Evolutionary conservation across 2,888 invertebrate genomes (phyloP), one percentile per base, ranked within the genome.

Genomic region (Lochmaea capreae): DNA sequence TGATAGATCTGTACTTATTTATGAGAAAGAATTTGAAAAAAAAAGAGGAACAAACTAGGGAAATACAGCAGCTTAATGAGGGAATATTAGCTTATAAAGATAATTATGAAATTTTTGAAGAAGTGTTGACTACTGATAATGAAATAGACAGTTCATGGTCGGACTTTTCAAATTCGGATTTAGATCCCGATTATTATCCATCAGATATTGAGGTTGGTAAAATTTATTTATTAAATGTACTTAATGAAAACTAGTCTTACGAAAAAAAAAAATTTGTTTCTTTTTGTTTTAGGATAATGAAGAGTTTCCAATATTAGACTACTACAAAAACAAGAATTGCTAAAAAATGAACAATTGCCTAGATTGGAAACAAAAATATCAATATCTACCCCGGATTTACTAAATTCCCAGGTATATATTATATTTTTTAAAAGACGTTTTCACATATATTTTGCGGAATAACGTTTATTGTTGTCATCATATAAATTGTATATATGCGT

Each of bases 71-170:
- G 49, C 49, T 49, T 49, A 49, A 49, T 49, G 49, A n/a, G 10
- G 49, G 49, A 49, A 49, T 49, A 49, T 49, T 49, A 49, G 49
- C 49, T 49, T 14, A 49, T 49, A 49, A 49, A 49, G 49, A 49
- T 49, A 49, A 49, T 49, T 49, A 49, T 49, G 46, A 49, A 49
- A 14, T 10, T 49, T 0, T 49, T 49, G 46, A 49, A 49, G 46
- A 49, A 49, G 46, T 49, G 46, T 49, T 49, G 46, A 49, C 12
- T 49, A 49, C 46, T 49, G 12, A 49, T 49, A 49, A 49, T 49
- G 14, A 49, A 14, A 49, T n/a, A 49, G 49, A 49, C 49, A 49
- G 12, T 49, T 49, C 49, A 11, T 49, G 49, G 12, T 49, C 49
- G n/a, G 14, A 49, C 49, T 49, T 49, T 49, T 49, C 49, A 49